Percentiles rank a stretch among this genome's conserved stretches.
phyloP scores from a whole-genome alignment of 2,888 invertebrate genomes.

The Zaprionus bogoriensis region DNA sequence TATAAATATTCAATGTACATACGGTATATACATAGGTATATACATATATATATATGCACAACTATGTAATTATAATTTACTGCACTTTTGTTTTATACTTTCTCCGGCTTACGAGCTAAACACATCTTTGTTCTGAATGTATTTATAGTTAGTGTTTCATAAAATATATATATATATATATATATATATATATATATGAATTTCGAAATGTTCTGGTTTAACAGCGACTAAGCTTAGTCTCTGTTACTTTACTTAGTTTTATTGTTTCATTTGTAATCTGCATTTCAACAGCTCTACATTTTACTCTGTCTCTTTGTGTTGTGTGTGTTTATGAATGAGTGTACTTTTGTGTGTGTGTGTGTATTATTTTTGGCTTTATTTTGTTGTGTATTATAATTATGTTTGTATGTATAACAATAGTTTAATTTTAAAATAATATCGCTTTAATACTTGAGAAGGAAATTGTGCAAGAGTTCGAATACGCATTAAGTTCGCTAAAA shows the following conservation, averaged over 20 bases:
- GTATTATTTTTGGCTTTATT: constrained; percentile 42
- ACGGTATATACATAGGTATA: constrained; percentile 11
- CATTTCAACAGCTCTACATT: constrained; percentile 37
- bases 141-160: constrained; percentile 46
- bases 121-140: constrained; percentile 35
- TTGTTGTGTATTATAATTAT: constrained; percentile 52
- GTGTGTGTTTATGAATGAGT: constrained; percentile 15
- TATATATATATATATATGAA: constrained; percentile 18
- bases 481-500: constrained; percentile 45
- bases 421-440: constrained; percentile 73
- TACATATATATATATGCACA: constrained; percentile 10
- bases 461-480: constrained; percentile 68
- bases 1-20: constrained; percentile 14
- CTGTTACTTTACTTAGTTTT: constrained; percentile 29
- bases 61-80: constrained; percentile 25
- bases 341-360: constrained; percentile 28
- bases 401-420: constrained; percentile 65
- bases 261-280: constrained; percentile 33
- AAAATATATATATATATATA: constrained; percentile 37
- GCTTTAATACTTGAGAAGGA: constrained; percentile 78
- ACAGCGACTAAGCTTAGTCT: constrained; percentile 36
- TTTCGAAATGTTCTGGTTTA: constrained; percentile 30
- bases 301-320: too few relatives aligned
- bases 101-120: constrained; percentile 47
- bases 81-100: constrained; percentile 28